These are phyloP conservation scores for Dallia pectoralis DNA, from an alignment of 2,797 vertebrate species.

Conservation along the genomic window DNA sequence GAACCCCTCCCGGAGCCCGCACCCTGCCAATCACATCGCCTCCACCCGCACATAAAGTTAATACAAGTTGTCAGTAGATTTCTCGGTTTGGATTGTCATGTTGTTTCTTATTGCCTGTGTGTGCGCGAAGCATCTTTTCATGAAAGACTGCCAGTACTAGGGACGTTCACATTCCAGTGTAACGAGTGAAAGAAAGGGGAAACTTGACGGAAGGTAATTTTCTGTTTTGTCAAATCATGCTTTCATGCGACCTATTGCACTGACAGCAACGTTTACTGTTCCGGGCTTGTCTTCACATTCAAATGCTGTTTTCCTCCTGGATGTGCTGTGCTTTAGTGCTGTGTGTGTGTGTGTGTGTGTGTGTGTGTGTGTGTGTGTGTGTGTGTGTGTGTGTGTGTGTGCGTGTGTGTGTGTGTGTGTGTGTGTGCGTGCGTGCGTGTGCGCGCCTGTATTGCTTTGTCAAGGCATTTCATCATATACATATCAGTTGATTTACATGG, in stretches of 20 bases:
- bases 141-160: conserved; percentile 39
- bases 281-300: not conserved
- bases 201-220: conserved; percentile 22
- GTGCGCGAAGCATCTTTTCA: conserved; percentile 29
- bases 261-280: not conserved
- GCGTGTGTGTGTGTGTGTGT: not conserved
- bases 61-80: conserved; percentile 25
- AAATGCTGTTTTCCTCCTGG: not conserved
- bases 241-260: not conserved
- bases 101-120: not conserved
- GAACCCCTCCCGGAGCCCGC: conserved; percentile 26
- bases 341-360: not conserved
- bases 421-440: not conserved
- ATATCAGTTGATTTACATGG: not conserved
- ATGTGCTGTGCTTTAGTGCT: not conserved
- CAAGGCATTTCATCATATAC: not conserved
- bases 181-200: not conserved
- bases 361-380: not conserved
- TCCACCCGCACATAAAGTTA: not conserved
- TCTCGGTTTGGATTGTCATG: not conserved
- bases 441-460: not conserved
- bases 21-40: conserved; percentile 18
- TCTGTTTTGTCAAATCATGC: conserved; percentile 5
- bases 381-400: not conserved
- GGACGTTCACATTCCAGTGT: conserved; percentile 23